Evolutionary conservation across 2,113 vertebrate species (phyloP).

Genomic region (Jaculus jaculus): DNA sequence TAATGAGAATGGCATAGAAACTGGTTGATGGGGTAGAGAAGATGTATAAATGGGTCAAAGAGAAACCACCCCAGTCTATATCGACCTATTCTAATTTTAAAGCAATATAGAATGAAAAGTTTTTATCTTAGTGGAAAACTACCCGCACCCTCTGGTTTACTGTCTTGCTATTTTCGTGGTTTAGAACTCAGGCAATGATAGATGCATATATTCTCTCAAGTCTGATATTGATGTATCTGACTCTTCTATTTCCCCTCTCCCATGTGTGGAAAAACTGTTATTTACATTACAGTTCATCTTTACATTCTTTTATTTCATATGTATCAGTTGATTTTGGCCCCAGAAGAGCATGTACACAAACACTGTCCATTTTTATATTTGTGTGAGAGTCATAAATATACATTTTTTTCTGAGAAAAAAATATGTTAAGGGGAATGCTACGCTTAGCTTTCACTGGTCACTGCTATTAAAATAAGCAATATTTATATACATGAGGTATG

Average conservation of each 20-base stretch:
- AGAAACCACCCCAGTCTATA: background rate
- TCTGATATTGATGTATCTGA: background rate
- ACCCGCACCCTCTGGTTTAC: too few relatives aligned
- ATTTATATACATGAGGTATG: background rate
- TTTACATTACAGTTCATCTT: slow-evolving; percentile 9
- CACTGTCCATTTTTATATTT: background rate
- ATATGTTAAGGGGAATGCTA: background rate
- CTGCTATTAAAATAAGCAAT: slow-evolving; percentile 30
- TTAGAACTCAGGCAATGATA: background rate
- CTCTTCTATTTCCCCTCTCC: background rate
- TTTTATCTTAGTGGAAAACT: background rate
- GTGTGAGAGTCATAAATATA: background rate
- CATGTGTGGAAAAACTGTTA: background rate
- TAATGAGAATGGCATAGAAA: background rate
- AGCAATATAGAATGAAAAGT: background rate
- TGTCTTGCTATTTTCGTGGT: background rate
- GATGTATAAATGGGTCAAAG: background rate
- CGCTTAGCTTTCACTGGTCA: background rate
- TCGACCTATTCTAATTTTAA: background rate
- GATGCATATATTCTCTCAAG: background rate
- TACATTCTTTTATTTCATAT: background rate
- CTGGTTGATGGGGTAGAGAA: background rate
- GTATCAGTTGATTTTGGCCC: slow-evolving; percentile 2
- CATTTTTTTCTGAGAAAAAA: slow-evolving; percentile 26
- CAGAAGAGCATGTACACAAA: background rate